A percentile compares a stretch with the other conserved stretches of the same genome.
Evolutionary conservation across 2,888 invertebrate species (phyloP).

Genomic region (Cosmopolites sordidus): DNA sequence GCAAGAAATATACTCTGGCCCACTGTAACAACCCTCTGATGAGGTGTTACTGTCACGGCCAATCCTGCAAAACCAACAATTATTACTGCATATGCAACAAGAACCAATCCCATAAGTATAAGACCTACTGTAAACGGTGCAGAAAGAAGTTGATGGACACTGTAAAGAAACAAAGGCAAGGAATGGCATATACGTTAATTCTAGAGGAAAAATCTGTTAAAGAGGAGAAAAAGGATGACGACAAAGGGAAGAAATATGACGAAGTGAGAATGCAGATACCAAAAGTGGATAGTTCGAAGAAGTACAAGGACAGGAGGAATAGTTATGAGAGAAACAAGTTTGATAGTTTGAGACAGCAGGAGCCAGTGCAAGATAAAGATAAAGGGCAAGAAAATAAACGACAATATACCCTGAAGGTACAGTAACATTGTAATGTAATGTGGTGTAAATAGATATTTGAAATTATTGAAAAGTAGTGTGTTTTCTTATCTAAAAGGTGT

Average conservation of each 20-base stretch:
- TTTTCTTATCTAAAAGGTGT: too few relatives aligned
- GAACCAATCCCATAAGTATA: neutral
- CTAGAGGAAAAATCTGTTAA: constrained; percentile 36
- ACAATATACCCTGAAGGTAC: constrained; percentile 31
- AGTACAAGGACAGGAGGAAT: constrained; percentile 28
- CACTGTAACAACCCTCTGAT: neutral
- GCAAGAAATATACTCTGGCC: neutral
- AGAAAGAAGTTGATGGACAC: constrained; percentile 35
- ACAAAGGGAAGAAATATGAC: constrained; percentile 27
- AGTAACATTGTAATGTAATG: too few relatives aligned
- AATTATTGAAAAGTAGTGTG: too few relatives aligned
- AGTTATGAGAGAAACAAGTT: constrained; percentile 19
- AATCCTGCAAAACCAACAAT: neutral
- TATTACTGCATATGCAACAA: neutral
- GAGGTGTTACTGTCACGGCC: neutral
- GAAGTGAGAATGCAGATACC: constrained; percentile 39
- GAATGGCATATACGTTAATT: constrained; percentile 49
- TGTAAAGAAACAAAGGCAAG: constrained; percentile 37
- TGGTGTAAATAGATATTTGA: too few relatives aligned
- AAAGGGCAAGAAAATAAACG: neutral
- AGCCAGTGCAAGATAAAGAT: constrained; percentile 8
- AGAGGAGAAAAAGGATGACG: constrained; percentile 14
- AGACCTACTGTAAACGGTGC: constrained; percentile 32
- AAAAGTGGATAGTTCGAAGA: constrained; percentile 27
- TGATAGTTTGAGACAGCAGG: constrained; percentile 1